These are phyloP conservation scores for Cygnus atratus DNA, from an alignment of 2,113 vertebrate genomes.

Conservation along the genomic window DNA sequence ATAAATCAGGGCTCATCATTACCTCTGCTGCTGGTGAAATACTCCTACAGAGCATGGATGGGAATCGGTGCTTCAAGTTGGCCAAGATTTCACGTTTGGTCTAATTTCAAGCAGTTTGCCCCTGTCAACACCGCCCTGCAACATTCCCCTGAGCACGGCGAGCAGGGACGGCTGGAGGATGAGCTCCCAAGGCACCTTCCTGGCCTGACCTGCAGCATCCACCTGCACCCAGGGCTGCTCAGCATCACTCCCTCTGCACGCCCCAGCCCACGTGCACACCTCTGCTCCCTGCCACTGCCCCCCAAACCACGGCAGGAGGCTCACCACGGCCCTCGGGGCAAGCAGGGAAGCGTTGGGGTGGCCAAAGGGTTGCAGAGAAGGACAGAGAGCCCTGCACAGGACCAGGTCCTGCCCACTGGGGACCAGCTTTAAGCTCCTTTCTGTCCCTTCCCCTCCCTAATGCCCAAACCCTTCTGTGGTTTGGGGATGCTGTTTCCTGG, in stretches of 20 bases:
- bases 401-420: neutral
- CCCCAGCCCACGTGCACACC: fast-evolving
- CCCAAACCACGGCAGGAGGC: too few relatives aligned
- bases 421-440: too few relatives aligned
- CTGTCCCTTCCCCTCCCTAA: too few relatives aligned
- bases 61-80: neutral
- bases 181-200: too few relatives aligned
- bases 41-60: neutral
- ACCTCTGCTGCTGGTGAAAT: neutral
- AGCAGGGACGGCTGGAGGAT: too few relatives aligned
- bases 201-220: too few relatives aligned
- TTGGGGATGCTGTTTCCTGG: neutral
- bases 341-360: too few relatives aligned
- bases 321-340: too few relatives aligned
- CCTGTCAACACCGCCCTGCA: too few relatives aligned
- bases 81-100: neutral
- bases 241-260: fast-evolving
- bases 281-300: fast-evolving
- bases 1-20: neutral
- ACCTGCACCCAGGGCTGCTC: neutral
- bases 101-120: too few relatives aligned
- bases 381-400: neutral
- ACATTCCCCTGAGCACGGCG: too few relatives aligned
- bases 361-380: neutral
- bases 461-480: too few relatives aligned